These are phyloP conservation scores for Ennomos erosarius DNA, from an alignment of 2,888 invertebrate genomes.

Conservation along the genomic window DNA sequence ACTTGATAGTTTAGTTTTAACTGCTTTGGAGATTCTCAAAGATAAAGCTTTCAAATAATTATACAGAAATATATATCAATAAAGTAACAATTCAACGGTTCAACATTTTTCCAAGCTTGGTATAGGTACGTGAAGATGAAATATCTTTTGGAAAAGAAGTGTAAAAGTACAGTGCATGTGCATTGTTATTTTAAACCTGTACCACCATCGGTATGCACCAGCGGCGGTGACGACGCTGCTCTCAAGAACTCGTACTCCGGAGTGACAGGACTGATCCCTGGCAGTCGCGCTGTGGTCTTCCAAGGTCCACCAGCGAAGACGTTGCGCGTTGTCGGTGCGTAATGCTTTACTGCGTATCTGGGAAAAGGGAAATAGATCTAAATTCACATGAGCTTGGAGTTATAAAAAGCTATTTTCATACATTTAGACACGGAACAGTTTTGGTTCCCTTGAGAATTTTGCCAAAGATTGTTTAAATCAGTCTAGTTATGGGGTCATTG, in stretches of 20 bases:
- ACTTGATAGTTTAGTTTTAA: no score
- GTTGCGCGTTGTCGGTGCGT: constrained; percentile 55
- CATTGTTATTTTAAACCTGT: constrained; percentile 64
- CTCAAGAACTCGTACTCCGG: constrained; percentile 69
- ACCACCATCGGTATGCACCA: constrained; percentile 67
- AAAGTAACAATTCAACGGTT: no score
- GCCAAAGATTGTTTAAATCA: no score
- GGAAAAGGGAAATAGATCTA: constrained; percentile 13
- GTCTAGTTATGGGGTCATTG: no score
- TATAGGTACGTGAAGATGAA: background rate
- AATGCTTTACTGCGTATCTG: constrained; percentile 72
- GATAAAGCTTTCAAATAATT: no score
- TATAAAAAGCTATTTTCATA: no score
- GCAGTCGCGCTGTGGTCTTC: constrained; percentile 65
- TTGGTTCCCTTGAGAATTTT: no score
- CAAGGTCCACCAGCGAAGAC: constrained; percentile 56
- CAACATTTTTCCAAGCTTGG: no score
- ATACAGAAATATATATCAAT: no score
- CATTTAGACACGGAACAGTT: no score
- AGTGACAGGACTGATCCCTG: constrained; percentile 48
- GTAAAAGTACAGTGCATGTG: constrained; percentile 56
- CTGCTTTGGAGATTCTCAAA: no score
- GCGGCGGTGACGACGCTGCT: constrained; percentile 59
- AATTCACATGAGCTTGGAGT: background rate
- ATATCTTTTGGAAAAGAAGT: constrained; percentile 26